Percentiles rank a stretch among this genome's conserved stretches.
phyloP scores from a whole-genome alignment of 2,797 vertebrate genomes.

The Uromys caudimaculatus region DNA sequence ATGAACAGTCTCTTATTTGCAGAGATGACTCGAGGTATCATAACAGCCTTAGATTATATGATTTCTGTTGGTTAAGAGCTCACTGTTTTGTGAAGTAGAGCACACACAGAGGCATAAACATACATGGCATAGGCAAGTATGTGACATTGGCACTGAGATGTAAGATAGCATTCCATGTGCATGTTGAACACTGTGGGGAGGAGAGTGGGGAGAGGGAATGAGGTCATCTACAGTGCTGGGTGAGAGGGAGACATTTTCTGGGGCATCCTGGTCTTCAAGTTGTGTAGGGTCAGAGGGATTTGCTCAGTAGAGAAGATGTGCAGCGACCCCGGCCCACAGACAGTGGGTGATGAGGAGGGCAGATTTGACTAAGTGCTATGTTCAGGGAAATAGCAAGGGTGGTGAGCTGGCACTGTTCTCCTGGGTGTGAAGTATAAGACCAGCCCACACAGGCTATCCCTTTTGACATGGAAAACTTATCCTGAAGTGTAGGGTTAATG shows the following conservation, averaged over 20 bases:
- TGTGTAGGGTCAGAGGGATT: background rate
- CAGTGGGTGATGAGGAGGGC: background rate
- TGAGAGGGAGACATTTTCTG: background rate
- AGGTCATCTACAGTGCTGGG: background rate
- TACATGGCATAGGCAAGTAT: background rate
- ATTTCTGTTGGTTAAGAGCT: background rate
- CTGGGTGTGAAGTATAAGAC: background rate
- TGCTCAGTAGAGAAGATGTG: background rate
- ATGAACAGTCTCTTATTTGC: background rate
- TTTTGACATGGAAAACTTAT: background rate
- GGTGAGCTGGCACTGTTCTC: background rate
- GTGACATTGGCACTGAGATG: slow-evolving; percentile 3
- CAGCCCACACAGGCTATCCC: background rate
- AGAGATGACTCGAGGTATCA: background rate
- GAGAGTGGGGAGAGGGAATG: background rate
- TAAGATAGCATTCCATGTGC: background rate
- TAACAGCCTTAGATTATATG: background rate
- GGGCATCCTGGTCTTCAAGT: background rate
- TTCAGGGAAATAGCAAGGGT: background rate
- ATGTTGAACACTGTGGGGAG: background rate
- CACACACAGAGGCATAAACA: background rate
- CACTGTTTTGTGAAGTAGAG: background rate
- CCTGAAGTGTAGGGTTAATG: background rate
- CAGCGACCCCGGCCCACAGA: background rate
- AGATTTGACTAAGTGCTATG: no score